Base-by-base conservation (phyloP, 2,888 invertebrate species). In the Luffia ferchaultella region DNA sequence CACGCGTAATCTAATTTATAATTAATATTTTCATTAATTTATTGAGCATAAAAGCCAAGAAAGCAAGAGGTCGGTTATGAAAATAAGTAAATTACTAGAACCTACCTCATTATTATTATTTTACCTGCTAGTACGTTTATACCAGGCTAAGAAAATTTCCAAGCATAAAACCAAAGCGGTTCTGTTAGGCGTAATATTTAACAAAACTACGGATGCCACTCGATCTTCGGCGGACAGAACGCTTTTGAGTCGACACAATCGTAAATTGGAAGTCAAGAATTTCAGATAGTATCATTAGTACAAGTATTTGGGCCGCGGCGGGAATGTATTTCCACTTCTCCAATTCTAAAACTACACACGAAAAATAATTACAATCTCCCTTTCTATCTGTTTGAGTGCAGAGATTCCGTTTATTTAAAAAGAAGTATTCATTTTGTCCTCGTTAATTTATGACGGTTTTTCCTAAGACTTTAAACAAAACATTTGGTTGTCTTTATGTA, bases 251-350 rank as follows among this genome's bases (percentile, higher is more conserved):
- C 62, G 62, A 62, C 62, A 62, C 63, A 68, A 65, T 75, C 76
- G 70, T 78, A 79, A 76, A 78, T 76, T 74, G 68, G 63, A 65
- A 62, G 60, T 58, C 65, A 65, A 46, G 65, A 62, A 71, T 71
- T 66, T 62, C 62, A 69, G 77, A 78, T 78, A 64, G 64, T 73
- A 76, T 76, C 76, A 65, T 72, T 68, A 64, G 63, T 66, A 65
- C 65, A 63, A 67, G 30, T 64, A 71, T 75, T 72, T 70, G 68
- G 71, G 60, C 61, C 67, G 67, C 60, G 46, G 62, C 57, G 56
- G 56, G 62, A 63, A 63, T 65, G 65, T 62, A 70, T 67, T 67
- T 68, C 30, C 18, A 16, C 30, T 17, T 46, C 17, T 46, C 17
- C 17, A 45, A 18, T 45, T 45, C 45, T 45, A 45, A 19, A 45